Evolutionary conservation across 2,888 invertebrate genomes (phyloP).

Genomic region (Therioaphis trifolii): DNA sequence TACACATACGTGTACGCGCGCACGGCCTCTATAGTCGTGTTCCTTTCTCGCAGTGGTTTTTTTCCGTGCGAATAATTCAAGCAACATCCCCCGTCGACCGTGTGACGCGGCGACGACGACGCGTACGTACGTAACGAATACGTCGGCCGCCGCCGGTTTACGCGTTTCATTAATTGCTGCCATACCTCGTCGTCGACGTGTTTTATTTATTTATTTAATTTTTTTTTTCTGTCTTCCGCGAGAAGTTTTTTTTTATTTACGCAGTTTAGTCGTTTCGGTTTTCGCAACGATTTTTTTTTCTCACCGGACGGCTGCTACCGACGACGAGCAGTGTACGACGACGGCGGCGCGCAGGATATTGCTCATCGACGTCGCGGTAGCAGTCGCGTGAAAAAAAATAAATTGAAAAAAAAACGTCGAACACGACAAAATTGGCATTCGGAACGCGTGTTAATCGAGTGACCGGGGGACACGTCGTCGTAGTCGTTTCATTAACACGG

Average conservation of each 20-base stretch:
- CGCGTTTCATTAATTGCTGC: conserved; percentile 15
- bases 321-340: background rate
- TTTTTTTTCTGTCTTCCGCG: no score
- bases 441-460: conserved; percentile 28
- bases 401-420: conserved; percentile 24
- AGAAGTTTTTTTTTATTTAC: no score
- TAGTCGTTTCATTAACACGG: conserved; percentile 40
- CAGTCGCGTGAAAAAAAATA: background rate
- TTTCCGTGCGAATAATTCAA: no score
- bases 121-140: background rate
- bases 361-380: background rate
- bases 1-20: no score
- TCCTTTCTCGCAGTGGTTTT: no score
- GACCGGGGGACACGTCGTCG: background rate
- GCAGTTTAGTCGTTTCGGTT: no score
- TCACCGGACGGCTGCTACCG: background rate
- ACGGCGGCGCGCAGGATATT: background rate
- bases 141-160: background rate
- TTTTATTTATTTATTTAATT: background rate
- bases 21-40: no score
- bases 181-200: background rate
- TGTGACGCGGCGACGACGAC: no score
- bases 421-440: conserved; percentile 43
- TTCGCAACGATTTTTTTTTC: no score
- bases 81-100: no score